Base-by-base conservation (phyloP, 2,113 vertebrate genomes). In the Amazona vittata region DNA sequence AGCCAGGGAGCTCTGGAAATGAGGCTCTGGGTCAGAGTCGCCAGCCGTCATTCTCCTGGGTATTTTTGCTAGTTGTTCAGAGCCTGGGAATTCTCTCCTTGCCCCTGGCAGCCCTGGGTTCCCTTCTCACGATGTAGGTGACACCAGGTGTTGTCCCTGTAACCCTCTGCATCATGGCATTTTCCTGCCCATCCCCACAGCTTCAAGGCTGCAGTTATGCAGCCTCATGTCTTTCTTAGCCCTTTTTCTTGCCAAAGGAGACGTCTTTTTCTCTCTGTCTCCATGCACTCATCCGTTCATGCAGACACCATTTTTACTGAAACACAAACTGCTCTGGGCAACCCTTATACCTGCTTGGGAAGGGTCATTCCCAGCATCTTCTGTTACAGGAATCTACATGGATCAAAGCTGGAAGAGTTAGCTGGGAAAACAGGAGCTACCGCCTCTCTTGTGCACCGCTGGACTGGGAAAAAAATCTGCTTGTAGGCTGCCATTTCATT, bases 51-150 rank as follows among this genome's bases (percentile, higher is more conserved):
- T 75, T 74, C 41, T 86, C 29, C 49, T 25, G 12, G 25, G 7
- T 53, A 50, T 67, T 49, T 78, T 9, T 49, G 24, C 46, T 60
- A 62, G 9, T 43, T 64, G 18, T 78, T 75, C 35, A 82, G 43
- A 91, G 65, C 47, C 29, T 80, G 18, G 28, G n/a, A 85, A 57
- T 71, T 62, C 29, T 31, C 31, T 79, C 11, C 28, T 52, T 62
- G 37, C 3, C 53, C 11, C n/a, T 4, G 1, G 55, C 19, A 90
- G 53, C 46, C 41, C 37, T 78, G 3, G 15, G 25, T 62, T 86
- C 37, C 31, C 4, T 29, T 79, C 31, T 83, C 0, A 0, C 44
- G 16, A 83, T 19, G 13, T 37, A 67, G 26, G 37, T 20, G 33
- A 67, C 37, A 29, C 5, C 47, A 73, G 64, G 52, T 57, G 57